phyloP scores from a whole-genome alignment of 92 coral and sea anemone species.

The Epizoanthus illoricatus region DNA sequence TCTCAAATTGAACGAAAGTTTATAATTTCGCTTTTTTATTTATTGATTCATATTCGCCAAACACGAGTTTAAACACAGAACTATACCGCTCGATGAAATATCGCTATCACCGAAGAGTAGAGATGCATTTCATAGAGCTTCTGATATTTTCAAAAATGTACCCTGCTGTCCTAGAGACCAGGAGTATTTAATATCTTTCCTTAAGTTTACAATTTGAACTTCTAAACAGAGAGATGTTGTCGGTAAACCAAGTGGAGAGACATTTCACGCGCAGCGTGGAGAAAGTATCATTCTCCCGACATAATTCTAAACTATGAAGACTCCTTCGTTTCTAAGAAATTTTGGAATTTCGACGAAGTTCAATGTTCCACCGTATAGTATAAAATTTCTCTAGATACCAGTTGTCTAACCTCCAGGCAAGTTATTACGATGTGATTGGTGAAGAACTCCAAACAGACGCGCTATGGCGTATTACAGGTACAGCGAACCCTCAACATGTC shows the following conservation, averaged over 20 bases:
- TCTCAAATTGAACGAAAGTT: slow-evolving; percentile 40
- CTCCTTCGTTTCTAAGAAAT: not conserved
- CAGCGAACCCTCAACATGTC: not conserved
- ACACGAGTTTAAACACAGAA: slow-evolving; percentile 3
- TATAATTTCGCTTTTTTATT: slow-evolving; percentile 37
- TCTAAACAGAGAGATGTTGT: slow-evolving; percentile 35
- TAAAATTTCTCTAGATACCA: not conserved
- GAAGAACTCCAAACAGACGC: not conserved
- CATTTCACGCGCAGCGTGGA: slow-evolving; percentile 7
- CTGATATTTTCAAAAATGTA: slow-evolving; percentile 6
- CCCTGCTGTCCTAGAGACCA: slow-evolving; percentile 37
- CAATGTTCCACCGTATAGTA: not conserved
- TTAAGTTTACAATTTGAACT: slow-evolving; percentile 32
- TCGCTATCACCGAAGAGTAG: not conserved
- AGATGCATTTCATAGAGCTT: not conserved
- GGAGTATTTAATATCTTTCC: slow-evolving; percentile 4
- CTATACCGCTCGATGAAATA: not conserved
- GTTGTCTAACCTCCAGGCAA: not conserved
- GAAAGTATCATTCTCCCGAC: not conserved
- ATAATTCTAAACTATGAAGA: not conserved
- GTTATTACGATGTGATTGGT: not conserved
- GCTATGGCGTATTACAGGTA: not conserved
- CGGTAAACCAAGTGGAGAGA: not conserved
- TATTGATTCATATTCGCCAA: slow-evolving; percentile 18
- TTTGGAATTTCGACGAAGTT: not conserved